These are phyloP conservation scores for Otolemur crassicaudatus DNA, from an alignment of 2,797 vertebrate species.

Conservation along the genomic window DNA sequence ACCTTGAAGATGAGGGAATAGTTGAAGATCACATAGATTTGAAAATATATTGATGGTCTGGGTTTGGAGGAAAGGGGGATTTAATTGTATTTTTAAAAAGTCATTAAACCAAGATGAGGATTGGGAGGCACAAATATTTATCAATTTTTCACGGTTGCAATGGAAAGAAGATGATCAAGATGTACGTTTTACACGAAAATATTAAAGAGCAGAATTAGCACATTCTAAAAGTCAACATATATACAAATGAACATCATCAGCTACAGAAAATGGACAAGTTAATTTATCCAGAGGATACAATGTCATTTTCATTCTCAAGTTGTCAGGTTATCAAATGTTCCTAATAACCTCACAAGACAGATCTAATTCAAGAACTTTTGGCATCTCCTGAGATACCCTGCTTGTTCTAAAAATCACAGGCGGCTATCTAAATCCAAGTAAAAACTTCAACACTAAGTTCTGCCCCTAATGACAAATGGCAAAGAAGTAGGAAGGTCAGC, in stretches of 20 bases:
- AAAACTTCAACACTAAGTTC: constrained; percentile 21
- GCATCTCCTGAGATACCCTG: constrained; percentile 16
- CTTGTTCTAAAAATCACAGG: constrained; percentile 35
- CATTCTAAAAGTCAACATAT: neutral
- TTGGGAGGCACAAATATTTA: neutral
- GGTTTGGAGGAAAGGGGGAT: neutral
- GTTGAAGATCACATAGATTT: neutral
- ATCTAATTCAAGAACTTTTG: constrained; percentile 61
- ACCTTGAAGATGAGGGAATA: neutral
- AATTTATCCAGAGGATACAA: constrained; percentile 55
- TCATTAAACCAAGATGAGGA: neutral
- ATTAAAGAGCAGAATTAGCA: neutral
- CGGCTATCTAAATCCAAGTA: constrained; percentile 54
- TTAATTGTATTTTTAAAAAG: constrained; percentile 27
- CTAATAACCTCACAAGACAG: constrained; percentile 47
- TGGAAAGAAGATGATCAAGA: constrained; percentile 12
- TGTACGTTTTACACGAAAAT: neutral
- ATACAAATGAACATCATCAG: constrained; percentile 4
- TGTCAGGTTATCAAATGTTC: constrained; percentile 14
- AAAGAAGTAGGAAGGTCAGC: neutral
- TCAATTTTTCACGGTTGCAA: neutral
- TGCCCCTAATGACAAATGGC: neutral
- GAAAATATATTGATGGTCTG: constrained; percentile 7
- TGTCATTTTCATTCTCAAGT: constrained; percentile 39
- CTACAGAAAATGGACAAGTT: neutral